Evolutionary conservation across 1,140 invertebrate genomes (phyloP).

Genomic region (Tetragonula clypearis): DNA sequence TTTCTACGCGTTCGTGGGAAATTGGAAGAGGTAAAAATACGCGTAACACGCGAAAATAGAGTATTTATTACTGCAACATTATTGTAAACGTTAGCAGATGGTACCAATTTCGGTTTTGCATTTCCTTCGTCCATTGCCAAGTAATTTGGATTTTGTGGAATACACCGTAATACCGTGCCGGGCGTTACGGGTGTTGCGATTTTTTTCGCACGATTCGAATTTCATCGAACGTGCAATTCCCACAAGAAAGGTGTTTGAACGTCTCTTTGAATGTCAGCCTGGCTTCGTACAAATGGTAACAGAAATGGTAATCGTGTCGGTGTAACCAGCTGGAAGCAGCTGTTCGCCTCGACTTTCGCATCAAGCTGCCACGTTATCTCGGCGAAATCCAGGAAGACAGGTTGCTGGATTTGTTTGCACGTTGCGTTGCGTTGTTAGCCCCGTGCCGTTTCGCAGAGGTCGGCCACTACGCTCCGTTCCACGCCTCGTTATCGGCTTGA

Average conservation of each 20-base stretch:
- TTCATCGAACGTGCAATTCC: not conserved
- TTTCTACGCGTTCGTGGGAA: too few species aligned
- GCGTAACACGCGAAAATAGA: too few species aligned
- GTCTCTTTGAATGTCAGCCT: not conserved
- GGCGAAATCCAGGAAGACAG: constrained; percentile 44
- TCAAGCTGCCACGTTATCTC: constrained; percentile 30
- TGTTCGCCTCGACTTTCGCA: not conserved
- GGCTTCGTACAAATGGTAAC: not conserved
- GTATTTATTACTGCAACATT: too few species aligned
- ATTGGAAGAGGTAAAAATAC: too few species aligned
- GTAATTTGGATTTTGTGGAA: too few species aligned
- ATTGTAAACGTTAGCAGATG: too few species aligned
- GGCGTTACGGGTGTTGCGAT: too few species aligned
- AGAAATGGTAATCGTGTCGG: not conserved
- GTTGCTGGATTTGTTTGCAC: constrained; percentile 43
- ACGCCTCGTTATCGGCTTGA: constrained; percentile 18
- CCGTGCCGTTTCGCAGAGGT: not conserved
- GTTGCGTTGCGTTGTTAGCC: constrained; percentile 31
- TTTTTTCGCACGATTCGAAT: not conserved
- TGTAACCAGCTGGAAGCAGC: not conserved
- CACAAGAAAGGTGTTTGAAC: not conserved
- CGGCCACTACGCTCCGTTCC: not conserved
- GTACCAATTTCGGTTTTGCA: too few species aligned
- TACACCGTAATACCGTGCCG: too few species aligned
- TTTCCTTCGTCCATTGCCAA: too few species aligned